Evolutionary conservation across 2,888 invertebrate genomes (phyloP), one percentile per base, ranked within the genome.

Genomic region (Eucera pruinosa): DNA sequence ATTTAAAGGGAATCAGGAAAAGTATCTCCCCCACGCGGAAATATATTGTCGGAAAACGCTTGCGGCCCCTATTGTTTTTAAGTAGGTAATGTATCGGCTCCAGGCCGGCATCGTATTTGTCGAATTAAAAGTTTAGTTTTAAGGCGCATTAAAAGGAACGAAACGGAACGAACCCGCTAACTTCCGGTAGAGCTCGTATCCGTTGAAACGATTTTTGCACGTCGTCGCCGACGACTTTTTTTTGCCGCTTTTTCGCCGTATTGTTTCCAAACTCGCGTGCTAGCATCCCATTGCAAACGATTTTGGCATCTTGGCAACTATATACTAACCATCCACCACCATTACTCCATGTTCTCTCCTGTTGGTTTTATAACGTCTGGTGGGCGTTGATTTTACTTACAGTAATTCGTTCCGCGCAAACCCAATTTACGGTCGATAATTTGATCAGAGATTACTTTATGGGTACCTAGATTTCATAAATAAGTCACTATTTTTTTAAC

Each of bases 1-100:
- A 80, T 85, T 85, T 85, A 83, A 83, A 80, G 76, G 72, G 83
- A 85, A 85, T 85, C 86, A 82, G 78, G 78, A 78, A 83, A 78
- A 83, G 85, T 85, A 83, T 82, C 82, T 70, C 67, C 77, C 48
- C 70, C 45, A 52, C 57, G 70, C 73, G 83, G 74, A 83, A 84
- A 84, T 84, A 81, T 79, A 85, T 84, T 84, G 85, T 84, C 79
- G 81, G 81, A 58, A 82, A 84, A 83, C 81, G 83, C 77, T 83
- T 64, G 81, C 78, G 84, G 81, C 81, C 62, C 62, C 76, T 73
- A 83, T 85, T 84, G 79, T 84, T 79, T 85, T 84, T 84, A 84
- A 84, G 85, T 84, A 81, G 84, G 85, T 83, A 77, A 84, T 83
- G 83, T 78, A 85, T 85, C 81, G 78, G 67, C 62, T 71, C 47